These are phyloP conservation scores for Falco punctatus DNA, from an alignment of 2,113 vertebrate species.

Conservation along the genomic window DNA sequence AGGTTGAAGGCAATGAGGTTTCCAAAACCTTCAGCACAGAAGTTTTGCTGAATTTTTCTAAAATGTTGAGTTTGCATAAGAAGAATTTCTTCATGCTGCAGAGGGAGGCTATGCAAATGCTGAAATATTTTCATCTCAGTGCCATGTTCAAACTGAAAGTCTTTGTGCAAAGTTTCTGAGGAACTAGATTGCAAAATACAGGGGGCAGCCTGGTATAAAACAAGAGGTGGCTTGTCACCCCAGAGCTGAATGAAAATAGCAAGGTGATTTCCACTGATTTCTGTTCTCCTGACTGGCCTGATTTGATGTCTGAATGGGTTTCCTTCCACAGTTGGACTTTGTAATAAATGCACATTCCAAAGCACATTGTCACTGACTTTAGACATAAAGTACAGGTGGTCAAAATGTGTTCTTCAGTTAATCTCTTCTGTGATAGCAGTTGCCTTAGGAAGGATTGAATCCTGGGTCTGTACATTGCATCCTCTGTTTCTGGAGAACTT, in stretches of 20 bases:
- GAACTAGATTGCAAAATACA: not conserved
- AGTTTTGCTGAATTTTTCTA: not conserved
- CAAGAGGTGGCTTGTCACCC: not conserved
- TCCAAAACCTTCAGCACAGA: not conserved
- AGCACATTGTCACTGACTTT: not conserved
- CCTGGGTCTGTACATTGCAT: not conserved
- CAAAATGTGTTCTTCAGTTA: not conserved
- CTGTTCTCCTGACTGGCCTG: not conserved
- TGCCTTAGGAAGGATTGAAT: not conserved
- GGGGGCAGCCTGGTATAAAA: not conserved
- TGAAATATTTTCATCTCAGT: not conserved
- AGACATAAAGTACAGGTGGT: not conserved
- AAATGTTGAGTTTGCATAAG: not conserved
- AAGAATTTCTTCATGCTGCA: not conserved
- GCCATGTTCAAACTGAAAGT: not conserved
- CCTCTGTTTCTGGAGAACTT: not conserved
- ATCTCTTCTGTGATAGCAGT: not conserved
- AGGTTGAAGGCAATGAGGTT: not conserved
- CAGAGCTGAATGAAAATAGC: not conserved
- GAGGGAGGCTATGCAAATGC: not conserved
- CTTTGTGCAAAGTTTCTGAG: not conserved
- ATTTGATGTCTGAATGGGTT: not conserved
- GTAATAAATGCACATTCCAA: not conserved
- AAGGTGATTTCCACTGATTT: not conserved
- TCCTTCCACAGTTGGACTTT: not conserved